These are phyloP conservation scores for Drosophila littoralis DNA, from an alignment of 1,140 invertebrate species.

Conservation along the genomic window DNA sequence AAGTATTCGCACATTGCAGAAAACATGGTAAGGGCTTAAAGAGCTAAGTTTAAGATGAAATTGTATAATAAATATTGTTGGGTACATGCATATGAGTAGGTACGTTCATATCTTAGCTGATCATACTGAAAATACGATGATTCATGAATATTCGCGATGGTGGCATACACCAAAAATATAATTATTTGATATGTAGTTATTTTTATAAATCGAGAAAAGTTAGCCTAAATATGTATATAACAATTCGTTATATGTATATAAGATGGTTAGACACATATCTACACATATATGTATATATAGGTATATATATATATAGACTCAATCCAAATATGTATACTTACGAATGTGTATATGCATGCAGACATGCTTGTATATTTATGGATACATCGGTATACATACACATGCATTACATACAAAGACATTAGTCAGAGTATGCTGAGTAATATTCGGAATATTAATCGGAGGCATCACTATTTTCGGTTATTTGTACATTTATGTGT, in stretches of 20 bases:
- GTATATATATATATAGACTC: slow-evolving; percentile 42
- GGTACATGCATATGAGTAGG: slow-evolving; percentile 11
- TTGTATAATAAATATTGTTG: slow-evolving; percentile 24
- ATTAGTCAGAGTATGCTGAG: slow-evolving; percentile 45
- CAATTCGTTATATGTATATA: slow-evolving; percentile 6
- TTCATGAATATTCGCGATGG: slow-evolving; percentile 34
- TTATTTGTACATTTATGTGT: background rate
- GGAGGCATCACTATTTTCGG: slow-evolving; percentile 31
- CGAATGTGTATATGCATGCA: slow-evolving; percentile 40
- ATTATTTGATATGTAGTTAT: slow-evolving; percentile 49
- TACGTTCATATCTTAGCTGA: slow-evolving; percentile 12
- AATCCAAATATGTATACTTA: slow-evolving; percentile 7
- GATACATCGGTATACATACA: slow-evolving; percentile 61
- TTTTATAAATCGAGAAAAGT: slow-evolving; percentile 27
- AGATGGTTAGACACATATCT: slow-evolving; percentile 34
- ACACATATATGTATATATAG: slow-evolving; percentile 41
- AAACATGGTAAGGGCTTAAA: slow-evolving; percentile 37
- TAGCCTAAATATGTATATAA: background rate
- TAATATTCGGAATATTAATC: slow-evolving; percentile 44
- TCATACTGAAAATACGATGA: slow-evolving; percentile 22
- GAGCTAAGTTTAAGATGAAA: slow-evolving; percentile 24
- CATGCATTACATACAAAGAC: slow-evolving; percentile 20
- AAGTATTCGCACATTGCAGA: slow-evolving; percentile 47
- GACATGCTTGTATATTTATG: slow-evolving; percentile 51
- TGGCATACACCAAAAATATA: slow-evolving; percentile 46